These are phyloP conservation scores for Himantopus leucocephalus DNA, from an alignment of 2,113 vertebrate species.

Conservation along the genomic window DNA sequence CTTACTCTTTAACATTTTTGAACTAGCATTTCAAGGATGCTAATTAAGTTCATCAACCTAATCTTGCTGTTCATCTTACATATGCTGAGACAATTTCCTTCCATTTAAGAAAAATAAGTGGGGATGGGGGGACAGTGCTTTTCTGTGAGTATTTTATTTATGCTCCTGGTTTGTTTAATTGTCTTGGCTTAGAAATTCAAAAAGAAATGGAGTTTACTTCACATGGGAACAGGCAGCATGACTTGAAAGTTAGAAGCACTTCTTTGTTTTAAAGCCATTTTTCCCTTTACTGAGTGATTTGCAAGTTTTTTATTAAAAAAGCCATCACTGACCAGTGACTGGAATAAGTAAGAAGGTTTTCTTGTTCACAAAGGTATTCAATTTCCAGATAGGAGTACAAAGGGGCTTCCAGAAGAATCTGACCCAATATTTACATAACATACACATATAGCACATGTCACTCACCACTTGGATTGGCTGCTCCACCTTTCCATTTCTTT, in stretches of 20 bases:
- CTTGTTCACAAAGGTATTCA: not conserved
- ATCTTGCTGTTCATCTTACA: not conserved
- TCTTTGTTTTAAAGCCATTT: not conserved
- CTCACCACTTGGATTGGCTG: not conserved
- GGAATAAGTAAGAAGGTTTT: not conserved
- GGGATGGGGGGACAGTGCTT: not conserved
- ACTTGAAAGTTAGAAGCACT: not conserved
- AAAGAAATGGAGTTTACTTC: not conserved
- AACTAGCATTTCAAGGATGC: not conserved
- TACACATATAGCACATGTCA: constrained; percentile 22
- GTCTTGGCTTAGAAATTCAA: not conserved
- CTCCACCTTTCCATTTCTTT: not conserved
- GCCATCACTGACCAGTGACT: not conserved
- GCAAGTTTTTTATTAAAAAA: not conserved
- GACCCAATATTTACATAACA: not conserved
- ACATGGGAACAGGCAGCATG: not conserved
- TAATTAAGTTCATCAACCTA: not conserved
- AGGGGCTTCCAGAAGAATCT: not conserved
- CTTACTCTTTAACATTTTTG: not conserved
- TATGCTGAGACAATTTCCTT: not conserved
- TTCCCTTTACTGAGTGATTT: not conserved
- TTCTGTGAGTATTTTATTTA: not conserved
- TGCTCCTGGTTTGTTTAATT: not conserved
- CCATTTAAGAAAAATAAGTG: not conserved
- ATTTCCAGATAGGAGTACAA: not conserved